Conservation (phyloP, 1,140 invertebrate genomes). For the Nebria ingens region DNA sequence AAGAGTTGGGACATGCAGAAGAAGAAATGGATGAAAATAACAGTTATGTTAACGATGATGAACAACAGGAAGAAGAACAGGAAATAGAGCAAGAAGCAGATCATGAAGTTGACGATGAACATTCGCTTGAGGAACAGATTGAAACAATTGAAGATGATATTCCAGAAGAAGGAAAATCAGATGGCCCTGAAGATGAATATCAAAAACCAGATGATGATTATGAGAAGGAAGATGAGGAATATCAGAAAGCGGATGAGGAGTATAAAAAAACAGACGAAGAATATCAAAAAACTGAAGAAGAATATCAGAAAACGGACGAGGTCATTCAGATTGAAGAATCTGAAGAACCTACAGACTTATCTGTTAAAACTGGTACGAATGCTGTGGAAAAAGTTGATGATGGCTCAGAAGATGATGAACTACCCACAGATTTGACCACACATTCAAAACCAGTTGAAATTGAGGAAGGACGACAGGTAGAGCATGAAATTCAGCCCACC, state of each 20-base stretch:
- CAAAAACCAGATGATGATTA: conserved; percentile 15
- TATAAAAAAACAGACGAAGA: conserved; percentile 13
- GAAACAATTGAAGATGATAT: conserved; percentile 15
- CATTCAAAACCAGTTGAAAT: conserved; percentile 13
- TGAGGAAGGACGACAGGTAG: conserved; percentile 28
- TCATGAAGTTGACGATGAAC: conserved; percentile 19
- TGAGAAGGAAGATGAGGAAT: no score
- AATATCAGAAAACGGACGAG: conserved; percentile 10
- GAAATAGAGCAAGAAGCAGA: conserved; percentile 21
- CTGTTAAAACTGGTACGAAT: conserved; percentile 18
- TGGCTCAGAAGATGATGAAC: conserved; percentile 31
- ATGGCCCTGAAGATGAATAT: conserved; percentile 16
- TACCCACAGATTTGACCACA: conserved; percentile 39
- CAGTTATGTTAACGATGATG: conserved; percentile 20
- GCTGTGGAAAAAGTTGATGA: conserved; percentile 16
- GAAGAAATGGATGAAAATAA: conserved; percentile 13
- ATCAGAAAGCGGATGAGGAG: conserved; percentile 17
- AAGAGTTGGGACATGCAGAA: conserved; percentile 19
- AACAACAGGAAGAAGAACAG: conserved; percentile 20
- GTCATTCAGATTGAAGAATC: conserved; percentile 25
- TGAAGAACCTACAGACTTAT: conserved; percentile 20
- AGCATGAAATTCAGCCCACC: conserved; percentile 28
- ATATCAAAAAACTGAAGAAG: no score
- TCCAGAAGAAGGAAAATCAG: conserved; percentile 16
- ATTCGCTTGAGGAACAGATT: conserved; percentile 7